Conservation (phyloP, 2,797 vertebrate species). For the Siniperca undulata region DNA sequence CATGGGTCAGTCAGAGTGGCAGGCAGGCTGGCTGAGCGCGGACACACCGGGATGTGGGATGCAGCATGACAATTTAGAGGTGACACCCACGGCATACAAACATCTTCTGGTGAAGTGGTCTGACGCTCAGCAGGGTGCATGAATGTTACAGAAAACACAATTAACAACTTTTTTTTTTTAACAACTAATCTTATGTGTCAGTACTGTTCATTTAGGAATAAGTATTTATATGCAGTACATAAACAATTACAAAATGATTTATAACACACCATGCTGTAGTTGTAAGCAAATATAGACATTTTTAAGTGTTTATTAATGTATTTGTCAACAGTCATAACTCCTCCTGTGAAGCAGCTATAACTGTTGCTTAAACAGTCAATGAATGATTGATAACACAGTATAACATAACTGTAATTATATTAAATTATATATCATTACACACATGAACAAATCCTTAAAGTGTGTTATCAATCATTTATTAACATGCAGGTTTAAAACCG, state of each 20-base stretch:
- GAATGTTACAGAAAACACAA: neutral
- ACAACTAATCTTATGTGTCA: neutral
- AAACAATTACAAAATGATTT: neutral
- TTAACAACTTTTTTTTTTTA: neutral
- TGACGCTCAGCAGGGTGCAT: neutral
- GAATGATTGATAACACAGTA: no score
- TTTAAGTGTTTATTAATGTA: neutral
- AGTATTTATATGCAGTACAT: neutral
- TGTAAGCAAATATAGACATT: neutral
- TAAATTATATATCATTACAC: no score
- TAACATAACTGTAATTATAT: no score
- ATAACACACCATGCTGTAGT: neutral
- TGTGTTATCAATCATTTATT: no score
- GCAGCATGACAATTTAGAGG: constrained; percentile 21
- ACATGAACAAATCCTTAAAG: no score
- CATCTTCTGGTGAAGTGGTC: neutral
- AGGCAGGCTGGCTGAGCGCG: constrained; percentile 9
- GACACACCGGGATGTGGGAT: constrained; percentile 11
- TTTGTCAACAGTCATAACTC: neutral
- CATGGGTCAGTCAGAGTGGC: constrained; percentile 36
- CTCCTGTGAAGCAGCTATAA: no score
- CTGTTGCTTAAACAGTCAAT: no score
- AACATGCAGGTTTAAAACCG: no score
- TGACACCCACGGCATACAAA: constrained; percentile 39
- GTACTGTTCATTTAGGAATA: neutral